Evolutionary conservation across 2,113 vertebrate species (phyloP).

Genomic region (Epinephelus fuscoguttatus): DNA sequence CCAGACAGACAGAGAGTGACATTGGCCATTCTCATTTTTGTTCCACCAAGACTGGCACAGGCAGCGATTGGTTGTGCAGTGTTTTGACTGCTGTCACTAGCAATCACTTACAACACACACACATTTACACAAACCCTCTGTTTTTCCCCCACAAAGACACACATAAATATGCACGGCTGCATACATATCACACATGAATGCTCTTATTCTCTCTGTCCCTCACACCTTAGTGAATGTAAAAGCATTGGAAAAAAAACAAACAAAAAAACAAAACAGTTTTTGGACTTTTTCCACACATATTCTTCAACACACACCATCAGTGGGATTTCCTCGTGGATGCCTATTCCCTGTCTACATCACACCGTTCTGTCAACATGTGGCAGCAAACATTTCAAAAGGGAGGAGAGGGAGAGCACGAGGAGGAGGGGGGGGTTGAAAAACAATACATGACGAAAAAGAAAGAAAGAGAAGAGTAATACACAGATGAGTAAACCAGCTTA

Average conservation of each 20-base stretch:
- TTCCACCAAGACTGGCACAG: neutral
- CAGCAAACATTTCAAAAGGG: constrained; percentile 6
- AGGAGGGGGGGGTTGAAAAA: neutral
- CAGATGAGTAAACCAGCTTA: neutral
- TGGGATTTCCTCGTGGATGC: constrained; percentile 28
- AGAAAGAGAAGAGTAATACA: neutral
- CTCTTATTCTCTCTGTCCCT: neutral
- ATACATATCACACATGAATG: neutral
- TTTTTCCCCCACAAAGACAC: neutral
- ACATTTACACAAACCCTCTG: neutral
- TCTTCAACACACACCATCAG: neutral
- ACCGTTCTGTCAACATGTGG: constrained; percentile 22
- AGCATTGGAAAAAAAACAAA: neutral
- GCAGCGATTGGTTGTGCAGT: neutral
- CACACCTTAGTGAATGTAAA: neutral
- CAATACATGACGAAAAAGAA: neutral
- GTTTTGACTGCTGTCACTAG: constrained; percentile 9
- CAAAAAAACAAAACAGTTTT: too few relatives aligned
- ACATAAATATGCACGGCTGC: neutral
- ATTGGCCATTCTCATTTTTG: neutral
- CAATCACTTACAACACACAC: neutral
- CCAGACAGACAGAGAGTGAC: neutral
- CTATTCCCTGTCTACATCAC: constrained; percentile 15
- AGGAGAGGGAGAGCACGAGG: neutral
- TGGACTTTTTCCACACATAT: neutral